Evolutionary conservation across 1,140 invertebrate species (phyloP), one percentile per base, ranked within the genome.

Genomic region (Antheraea mylitta): DNA sequence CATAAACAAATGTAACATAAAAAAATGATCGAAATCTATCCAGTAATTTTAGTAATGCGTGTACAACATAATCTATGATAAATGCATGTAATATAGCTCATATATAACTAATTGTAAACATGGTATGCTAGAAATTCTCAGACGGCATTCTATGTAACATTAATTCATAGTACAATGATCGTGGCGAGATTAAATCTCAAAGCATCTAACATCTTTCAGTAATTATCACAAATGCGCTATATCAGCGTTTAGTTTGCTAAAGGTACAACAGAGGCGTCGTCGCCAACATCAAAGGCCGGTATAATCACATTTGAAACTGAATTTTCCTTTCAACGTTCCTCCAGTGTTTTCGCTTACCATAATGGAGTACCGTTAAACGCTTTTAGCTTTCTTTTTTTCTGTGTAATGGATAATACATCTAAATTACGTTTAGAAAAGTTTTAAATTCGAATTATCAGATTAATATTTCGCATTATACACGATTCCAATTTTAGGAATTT

Each of bases 251-350:
- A 68, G 58, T 66, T 68, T 18, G 19, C 18, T 60, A 67, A 67
- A 36, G 61, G 61, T 19, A 53, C 16, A 62, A 58, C 48, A 45
- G 37, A 45, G 38, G 42, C 19, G 53, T 16, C 16, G 61, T 53
- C 18, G 36, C 19, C 61, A 6, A 60, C 66, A 60, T 72, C 71
- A 72, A 72, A 72, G 71, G 67, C 53, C 30, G 16, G 58, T 19
- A 58, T 72, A 72, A 72, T 69, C 67, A 66, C 64, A 69, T 72
- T 72, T 48, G 58, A 71, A 58, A 64, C 65, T 67, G 61, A 38
- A 66, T 70, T 71, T 67, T 45, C 18, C 58, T 62, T 68, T 68
- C 36, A 45, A 18, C 18, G 37, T 18, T 18, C 64, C 22, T 65
- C 22, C 42, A 65, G 38, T 62, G 61, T 62, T 62, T 62, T 62